phyloP scores from a whole-genome alignment of 2,113 vertebrate genomes.

The Hydropotes inermis region DNA sequence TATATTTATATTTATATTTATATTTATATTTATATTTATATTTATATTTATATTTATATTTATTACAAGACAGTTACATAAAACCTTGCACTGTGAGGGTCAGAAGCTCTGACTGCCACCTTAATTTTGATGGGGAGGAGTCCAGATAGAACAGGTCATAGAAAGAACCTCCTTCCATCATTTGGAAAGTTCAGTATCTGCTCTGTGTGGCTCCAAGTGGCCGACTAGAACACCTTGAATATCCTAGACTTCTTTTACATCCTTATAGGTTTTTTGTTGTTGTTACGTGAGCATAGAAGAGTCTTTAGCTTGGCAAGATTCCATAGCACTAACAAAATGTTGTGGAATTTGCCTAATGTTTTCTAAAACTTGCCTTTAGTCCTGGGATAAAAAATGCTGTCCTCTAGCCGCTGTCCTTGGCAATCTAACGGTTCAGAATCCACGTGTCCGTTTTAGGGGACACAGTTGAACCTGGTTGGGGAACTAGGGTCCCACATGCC shows the following conservation, averaged over 20 bases:
- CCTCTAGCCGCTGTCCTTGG: background rate
- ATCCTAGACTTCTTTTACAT: background rate
- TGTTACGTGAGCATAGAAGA: background rate
- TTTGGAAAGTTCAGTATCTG: background rate
- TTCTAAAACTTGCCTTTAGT: slow-evolving; percentile 13
- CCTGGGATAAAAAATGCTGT: background rate
- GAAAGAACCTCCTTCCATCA: background rate
- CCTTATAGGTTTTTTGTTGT: background rate
- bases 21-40: background rate
- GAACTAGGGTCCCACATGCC: background rate
- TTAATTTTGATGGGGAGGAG: background rate
- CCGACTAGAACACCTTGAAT: background rate
- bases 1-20: background rate
- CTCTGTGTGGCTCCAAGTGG: background rate
- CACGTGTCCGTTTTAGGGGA: background rate
- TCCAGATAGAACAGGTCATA: background rate
- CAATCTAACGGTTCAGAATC: background rate
- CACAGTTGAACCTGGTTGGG: background rate
- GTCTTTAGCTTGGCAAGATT: background rate
- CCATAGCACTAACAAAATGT: background rate
- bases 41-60: background rate
- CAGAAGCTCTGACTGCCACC: background rate
- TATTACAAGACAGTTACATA: background rate
- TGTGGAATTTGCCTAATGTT: background rate
- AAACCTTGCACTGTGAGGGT: background rate